These are phyloP conservation scores for Nipponia nippon DNA, from an alignment of 2,113 vertebrate genomes.

Conservation along the genomic window DNA sequence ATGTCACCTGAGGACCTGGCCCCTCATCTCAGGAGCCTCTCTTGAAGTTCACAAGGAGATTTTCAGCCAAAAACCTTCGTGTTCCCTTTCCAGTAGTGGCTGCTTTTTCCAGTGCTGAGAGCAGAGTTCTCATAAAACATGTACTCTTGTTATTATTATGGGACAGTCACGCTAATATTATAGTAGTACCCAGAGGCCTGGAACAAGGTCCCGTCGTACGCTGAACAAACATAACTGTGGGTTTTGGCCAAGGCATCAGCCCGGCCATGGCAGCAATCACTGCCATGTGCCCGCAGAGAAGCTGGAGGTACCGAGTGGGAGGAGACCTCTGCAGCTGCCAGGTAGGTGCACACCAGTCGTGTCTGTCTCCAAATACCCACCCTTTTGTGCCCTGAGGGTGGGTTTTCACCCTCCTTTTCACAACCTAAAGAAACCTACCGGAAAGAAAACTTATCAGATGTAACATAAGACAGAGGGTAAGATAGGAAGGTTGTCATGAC, in stretches of 20 bases:
- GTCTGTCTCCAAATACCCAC: neutral
- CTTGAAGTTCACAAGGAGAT: neutral
- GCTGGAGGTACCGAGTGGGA: neutral
- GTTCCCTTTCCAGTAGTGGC: neutral
- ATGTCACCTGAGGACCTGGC: neutral
- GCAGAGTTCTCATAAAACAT: neutral
- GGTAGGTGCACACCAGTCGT: accelerated
- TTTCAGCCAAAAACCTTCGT: neutral
- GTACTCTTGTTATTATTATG: neutral
- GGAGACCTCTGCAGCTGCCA: accelerated
- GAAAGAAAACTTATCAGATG: neutral
- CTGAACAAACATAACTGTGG: neutral
- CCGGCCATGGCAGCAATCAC: neutral
- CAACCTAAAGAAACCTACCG: neutral
- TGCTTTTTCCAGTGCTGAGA: neutral
- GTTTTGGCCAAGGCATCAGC: neutral
- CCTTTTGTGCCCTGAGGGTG: neutral
- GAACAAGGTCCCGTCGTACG: neutral
- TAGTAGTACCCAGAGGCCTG: neutral
- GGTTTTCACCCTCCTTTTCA: neutral
- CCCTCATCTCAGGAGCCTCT: neutral
- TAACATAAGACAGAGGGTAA: neutral
- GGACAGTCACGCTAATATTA: neutral
- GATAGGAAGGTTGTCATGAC: accelerated
- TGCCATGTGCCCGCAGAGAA: neutral